Base-by-base conservation (phyloP, 2,888 invertebrate species). In the Tachina grossa region DNA sequence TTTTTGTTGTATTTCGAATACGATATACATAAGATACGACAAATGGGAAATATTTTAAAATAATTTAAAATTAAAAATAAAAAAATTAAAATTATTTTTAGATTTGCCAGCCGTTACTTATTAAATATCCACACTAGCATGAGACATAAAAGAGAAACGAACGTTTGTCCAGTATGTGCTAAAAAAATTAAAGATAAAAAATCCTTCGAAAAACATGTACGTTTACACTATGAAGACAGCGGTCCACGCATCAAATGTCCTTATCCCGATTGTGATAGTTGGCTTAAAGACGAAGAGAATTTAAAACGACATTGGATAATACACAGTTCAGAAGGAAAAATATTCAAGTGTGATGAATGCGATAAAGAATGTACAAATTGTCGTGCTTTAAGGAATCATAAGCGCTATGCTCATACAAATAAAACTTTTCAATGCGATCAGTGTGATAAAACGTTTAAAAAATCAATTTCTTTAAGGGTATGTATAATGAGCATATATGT, bases 391-490 rank as follows among this genome's bases (percentile, higher is more conserved):
- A 90, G 90, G 31, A 92, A 91, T 65, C 93, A 93, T 83, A 90
- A 91, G 22, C 89, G 90, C 3, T 92, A 92, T 87, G 91, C 92
- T 2, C 93, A 93, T 86, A 84, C 88, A 39, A 90, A 90, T 87
- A 88, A 88, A 41, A 89, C 87, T 41, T 90, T 89, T 83, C 88
- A 89, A 53, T 90, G 90, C 81, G 90, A 91, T 77, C 90, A 90
- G 72, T 93, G 93, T 86, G 90, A 92, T 47, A 93, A 93, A 85
- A 91, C 91, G 6, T 93, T 93, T 78, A 92, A 92, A 72, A 92
- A 91, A 63, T 89, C 92, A 3, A 90, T 92, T 31, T 91, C 90
- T 45, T 87, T 92, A 43, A 91, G 91, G 87, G 92, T 92, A 83
- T 55, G 85, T 81, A 31, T 5, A 31, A 65, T 22, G 22, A 2